Percentiles rank a stretch among this genome's conserved stretches.
Evolutionary conservation across 1,140 invertebrate genomes (phyloP).

Genomic region (Anastatus disparis): DNA sequence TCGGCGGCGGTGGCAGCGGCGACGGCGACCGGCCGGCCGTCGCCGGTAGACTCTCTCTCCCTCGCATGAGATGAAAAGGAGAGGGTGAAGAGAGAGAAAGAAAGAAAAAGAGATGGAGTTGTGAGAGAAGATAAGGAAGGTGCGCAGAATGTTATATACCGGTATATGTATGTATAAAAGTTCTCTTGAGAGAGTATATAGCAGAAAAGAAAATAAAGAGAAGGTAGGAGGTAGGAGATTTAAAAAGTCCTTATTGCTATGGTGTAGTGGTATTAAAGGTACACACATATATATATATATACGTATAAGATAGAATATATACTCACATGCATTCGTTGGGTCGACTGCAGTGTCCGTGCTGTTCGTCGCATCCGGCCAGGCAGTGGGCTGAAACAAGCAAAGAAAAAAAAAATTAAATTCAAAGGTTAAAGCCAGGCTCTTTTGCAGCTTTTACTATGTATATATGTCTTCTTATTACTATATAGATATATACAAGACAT

Average conservation of each 20-base stretch:
- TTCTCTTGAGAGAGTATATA: not conserved
- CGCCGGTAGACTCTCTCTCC: not conserved
- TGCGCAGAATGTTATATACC: slow-evolving; percentile 34
- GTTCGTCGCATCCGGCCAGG: slow-evolving; percentile 86
- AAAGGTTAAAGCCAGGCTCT: slow-evolving; percentile 26
- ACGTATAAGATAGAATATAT: no score
- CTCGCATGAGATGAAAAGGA: not conserved
- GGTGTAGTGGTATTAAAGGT: no score
- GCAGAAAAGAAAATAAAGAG: no score
- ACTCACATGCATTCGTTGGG: slow-evolving; percentile 97
- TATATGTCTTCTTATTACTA: no score
- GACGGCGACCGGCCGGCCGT: no score
- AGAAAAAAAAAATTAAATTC: slow-evolving; percentile 61
- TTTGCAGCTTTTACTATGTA: not conserved
- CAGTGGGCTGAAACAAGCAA: slow-evolving; percentile 88
- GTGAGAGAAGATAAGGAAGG: slow-evolving; percentile 19
- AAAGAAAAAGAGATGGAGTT: no score
- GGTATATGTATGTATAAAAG: no score
- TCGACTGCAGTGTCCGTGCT: slow-evolving; percentile 89
- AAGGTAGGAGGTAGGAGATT: no score
- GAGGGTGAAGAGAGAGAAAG: no score
- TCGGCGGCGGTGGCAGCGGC: no score
- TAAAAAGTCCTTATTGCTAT: no score
- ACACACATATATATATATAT: slow-evolving; percentile 13
- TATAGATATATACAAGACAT: no score